Evolutionary conservation across 1,140 invertebrate genomes (phyloP).

Genomic region (Leptinotarsa texana): DNA sequence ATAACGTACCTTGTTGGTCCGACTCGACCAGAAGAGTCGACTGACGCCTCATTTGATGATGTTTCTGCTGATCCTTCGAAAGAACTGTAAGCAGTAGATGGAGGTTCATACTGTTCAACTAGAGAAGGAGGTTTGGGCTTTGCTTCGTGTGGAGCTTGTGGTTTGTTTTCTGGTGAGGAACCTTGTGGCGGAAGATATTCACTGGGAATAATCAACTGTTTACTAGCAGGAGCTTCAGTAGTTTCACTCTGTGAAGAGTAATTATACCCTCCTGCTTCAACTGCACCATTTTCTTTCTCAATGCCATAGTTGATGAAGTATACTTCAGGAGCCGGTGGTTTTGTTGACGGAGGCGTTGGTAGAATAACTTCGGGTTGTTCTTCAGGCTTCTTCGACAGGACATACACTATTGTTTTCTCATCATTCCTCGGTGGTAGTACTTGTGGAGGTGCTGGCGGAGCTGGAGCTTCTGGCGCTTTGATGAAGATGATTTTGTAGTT

Average conservation of each 20-base stretch:
- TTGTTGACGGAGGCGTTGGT: conserved; percentile 75
- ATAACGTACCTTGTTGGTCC: too few species aligned
- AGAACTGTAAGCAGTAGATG: too few species aligned
- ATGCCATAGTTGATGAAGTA: conserved; percentile 80
- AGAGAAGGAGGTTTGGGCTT: too few species aligned
- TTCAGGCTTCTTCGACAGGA: conserved; percentile 83
- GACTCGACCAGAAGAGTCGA: too few species aligned
- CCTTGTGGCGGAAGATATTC: background rate
- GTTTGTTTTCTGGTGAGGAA: background rate
- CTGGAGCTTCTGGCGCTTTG: conserved; percentile 30
- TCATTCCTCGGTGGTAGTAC: conserved; percentile 54
- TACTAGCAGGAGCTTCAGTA: background rate
- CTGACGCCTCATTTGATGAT: too few species aligned
- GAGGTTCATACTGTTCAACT: too few species aligned
- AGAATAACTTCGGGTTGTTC: conserved; percentile 76
- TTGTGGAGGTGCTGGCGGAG: conserved; percentile 5
- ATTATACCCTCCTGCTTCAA: background rate
- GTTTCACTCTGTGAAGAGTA: background rate
- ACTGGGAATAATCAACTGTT: background rate
- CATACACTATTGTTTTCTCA: conserved; percentile 86
- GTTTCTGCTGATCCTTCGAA: too few species aligned
- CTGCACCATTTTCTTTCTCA: background rate
- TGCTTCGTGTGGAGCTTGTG: background rate
- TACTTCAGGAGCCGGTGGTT: conserved; percentile 82
- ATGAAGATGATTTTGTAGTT: conserved; percentile 40